phyloP scores from a whole-genome alignment of 2,888 invertebrate genomes.

The Ditula angustiorana region DNA sequence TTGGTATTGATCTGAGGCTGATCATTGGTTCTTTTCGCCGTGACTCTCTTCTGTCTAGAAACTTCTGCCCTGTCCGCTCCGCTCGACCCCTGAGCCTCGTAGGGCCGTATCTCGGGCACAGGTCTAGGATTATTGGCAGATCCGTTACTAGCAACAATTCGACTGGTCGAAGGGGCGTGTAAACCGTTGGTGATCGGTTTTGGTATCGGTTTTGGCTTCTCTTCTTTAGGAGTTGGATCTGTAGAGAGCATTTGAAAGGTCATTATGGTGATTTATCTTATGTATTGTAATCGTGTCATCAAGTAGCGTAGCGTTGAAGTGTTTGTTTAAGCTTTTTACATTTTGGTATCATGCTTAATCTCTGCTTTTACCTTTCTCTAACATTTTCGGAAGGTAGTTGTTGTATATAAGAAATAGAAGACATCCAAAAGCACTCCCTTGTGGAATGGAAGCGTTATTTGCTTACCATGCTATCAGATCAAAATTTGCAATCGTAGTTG shows the following conservation, averaged over 20 bases:
- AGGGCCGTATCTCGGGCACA: conserved; percentile 32
- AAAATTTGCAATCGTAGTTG: not conserved
- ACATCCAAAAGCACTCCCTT: not conserved
- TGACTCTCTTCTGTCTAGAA: conserved; percentile 9
- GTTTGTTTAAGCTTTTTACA: too few relatives aligned
- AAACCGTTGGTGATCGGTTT: conserved; percentile 19
- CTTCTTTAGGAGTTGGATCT: conserved; percentile 26
- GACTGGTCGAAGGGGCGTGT: conserved; percentile 6
- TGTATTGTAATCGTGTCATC: too few relatives aligned
- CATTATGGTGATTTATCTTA: too few relatives aligned
- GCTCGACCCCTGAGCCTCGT: not conserved
- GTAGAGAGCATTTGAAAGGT: too few relatives aligned
- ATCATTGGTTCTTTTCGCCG: conserved; percentile 71
- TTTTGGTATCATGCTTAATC: too few relatives aligned
- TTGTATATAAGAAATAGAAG: not conserved
- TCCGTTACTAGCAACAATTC: conserved; percentile 11
- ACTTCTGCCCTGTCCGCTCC: not conserved
- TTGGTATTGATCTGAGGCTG: conserved; percentile 74
- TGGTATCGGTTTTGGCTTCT: not conserved
- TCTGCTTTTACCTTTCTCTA: not conserved
- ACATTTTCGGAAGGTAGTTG: not conserved
- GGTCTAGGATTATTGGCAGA: not conserved
- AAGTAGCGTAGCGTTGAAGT: too few relatives aligned
- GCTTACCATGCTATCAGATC: not conserved
- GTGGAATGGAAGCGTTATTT: not conserved